Evolutionary conservation across 2,888 invertebrate genomes (phyloP).

Genomic region (Rhagonycha lutea): DNA sequence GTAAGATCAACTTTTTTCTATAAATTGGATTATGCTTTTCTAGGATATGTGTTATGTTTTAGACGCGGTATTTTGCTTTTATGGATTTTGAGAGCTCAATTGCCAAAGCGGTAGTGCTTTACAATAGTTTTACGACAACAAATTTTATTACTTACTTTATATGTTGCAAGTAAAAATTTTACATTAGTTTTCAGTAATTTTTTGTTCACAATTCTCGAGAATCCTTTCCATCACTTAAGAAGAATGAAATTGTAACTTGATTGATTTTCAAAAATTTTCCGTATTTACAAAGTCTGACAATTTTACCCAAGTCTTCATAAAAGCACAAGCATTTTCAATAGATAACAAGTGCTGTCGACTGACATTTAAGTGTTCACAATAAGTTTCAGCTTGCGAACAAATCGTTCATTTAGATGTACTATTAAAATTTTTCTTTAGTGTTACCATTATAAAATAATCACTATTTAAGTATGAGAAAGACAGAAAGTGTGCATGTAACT

Average conservation of each 20-base stretch:
- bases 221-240: not conserved
- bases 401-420: conserved; percentile 30
- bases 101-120: conserved; percentile 47
- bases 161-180: not conserved
- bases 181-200: not conserved
- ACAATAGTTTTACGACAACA: not conserved
- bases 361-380: conserved; percentile 41
- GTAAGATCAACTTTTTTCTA: conserved; percentile 7
- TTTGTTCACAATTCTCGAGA: not conserved
- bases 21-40: conserved; percentile 34
- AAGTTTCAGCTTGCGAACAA: conserved; percentile 35
- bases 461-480: conserved; percentile 18
- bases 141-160: not conserved
- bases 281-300: not conserved
- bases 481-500: conserved; percentile 19
- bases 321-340: conserved; percentile 32
- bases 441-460: not conserved
- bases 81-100: conserved; percentile 46
- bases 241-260: not conserved
- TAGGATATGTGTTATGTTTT: conserved; percentile 39
- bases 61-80: conserved; percentile 46
- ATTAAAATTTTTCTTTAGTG: conserved; percentile 20
- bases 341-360: conserved; percentile 38
- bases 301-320: conserved; percentile 4
- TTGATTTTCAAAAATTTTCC: not conserved